Conservation (phyloP, 1,140 invertebrate genomes). For the Venturia canescens region DNA sequence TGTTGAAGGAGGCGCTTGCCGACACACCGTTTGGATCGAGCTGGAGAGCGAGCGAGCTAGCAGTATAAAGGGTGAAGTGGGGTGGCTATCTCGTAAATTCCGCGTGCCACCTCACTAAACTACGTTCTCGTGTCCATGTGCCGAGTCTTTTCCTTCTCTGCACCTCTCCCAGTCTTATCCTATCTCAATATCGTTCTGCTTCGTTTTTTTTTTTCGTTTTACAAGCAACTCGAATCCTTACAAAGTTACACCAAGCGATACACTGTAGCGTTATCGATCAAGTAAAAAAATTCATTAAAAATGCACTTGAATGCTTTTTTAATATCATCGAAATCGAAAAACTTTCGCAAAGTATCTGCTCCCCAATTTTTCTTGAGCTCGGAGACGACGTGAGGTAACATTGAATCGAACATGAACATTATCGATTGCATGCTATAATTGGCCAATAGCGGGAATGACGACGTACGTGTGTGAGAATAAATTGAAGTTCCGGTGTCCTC, state of each 20-base stretch:
- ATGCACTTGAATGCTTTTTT: neutral
- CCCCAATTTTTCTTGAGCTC: too few relatives aligned
- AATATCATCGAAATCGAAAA: too few relatives aligned
- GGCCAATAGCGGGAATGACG: too few relatives aligned
- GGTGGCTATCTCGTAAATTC: slow-evolving; percentile 76
- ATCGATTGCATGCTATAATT: too few relatives aligned
- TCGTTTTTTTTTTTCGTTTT: slow-evolving; percentile 23
- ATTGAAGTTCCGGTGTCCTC: too few relatives aligned
- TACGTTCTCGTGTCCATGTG: slow-evolving; percentile 56
- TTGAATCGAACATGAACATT: too few relatives aligned
- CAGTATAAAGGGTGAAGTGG: slow-evolving; percentile 68
- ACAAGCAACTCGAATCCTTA: slow-evolving; percentile 31
- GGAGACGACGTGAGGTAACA: too few relatives aligned
- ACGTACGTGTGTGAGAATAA: too few relatives aligned
- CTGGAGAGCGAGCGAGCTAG: slow-evolving; percentile 60
- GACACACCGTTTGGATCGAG: neutral
- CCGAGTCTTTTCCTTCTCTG: slow-evolving; percentile 44
- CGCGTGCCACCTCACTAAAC: slow-evolving; percentile 59
- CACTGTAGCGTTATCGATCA: neutral
- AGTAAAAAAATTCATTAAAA: too few relatives aligned
- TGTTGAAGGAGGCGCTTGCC: slow-evolving; percentile 68
- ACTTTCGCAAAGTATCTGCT: too few relatives aligned
- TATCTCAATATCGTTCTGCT: slow-evolving; percentile 26
- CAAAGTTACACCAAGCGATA: neutral
- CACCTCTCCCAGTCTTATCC: slow-evolving; percentile 30